Base-by-base conservation (phyloP, 2,797 vertebrate genomes). In the Danio choprae region DNA sequence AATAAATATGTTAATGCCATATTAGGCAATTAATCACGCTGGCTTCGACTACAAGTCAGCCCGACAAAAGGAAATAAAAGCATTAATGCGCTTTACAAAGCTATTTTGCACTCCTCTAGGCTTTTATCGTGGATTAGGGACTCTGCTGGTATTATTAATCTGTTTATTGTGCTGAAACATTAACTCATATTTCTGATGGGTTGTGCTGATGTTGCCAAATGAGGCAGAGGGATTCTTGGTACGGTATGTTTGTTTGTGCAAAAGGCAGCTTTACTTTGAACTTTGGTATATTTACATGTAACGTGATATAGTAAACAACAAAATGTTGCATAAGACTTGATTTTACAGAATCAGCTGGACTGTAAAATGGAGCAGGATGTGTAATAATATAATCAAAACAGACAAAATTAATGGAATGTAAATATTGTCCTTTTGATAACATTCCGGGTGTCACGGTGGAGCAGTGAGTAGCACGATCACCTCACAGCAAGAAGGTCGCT, bases 1-100 rank as follows among this genome's bases (percentile, higher is more conserved):
- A 82, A 43, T 84, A 87, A 90, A 90, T 84, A 83, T 70, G 87
- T 84, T 87, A 88, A 86, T 84, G 88, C 89, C 89, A 87, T 89
- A 82, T 90, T 89, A 91, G 88, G 87, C 81, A 88, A 92, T 93
- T 92, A 84, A 81, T 79, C 87, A 88, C 58, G 88, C 86, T 60
- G 82, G 89, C 89, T 90, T 89, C 88, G 88, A 85, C 79, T 81
- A 76, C 78, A 87, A 85, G 86, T 86, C 84, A 84, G 85, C 62
- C 75, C 78, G 82, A 82, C 71, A 81, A 84, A 86, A 77, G 44
- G 71, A 88, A 71, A 88, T 84, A 85, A 86, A 85, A 81, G 70
- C 78, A 22, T 83, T 82, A 83, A 53, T 82, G 83, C 87, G 71
- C 86, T 85, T 88, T 88, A 90, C 85, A 87, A 84, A 65, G 81